These are phyloP conservation scores for Peromyscus maniculatus DNA, from an alignment of 2,113 vertebrate genomes.

Conservation along the genomic window DNA sequence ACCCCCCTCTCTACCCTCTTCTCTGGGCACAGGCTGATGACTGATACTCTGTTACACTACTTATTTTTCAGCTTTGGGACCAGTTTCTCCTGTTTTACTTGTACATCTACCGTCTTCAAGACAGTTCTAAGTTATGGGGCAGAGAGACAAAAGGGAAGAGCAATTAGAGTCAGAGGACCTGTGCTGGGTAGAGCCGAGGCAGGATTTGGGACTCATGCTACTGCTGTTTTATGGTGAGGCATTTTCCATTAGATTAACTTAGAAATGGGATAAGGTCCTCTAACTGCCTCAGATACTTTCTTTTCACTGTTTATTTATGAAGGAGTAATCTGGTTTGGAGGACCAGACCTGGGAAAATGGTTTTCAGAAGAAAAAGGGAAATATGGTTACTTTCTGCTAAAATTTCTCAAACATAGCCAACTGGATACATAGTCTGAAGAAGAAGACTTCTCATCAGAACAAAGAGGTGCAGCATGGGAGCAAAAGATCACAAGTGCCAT, in stretches of 20 bases:
- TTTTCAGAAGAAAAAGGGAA: conserved; percentile 74
- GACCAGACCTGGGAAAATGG: conserved; percentile 76
- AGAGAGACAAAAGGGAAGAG: conserved; percentile 80
- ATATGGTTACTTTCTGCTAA: conserved; percentile 74
- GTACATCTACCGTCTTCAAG: conserved; percentile 76
- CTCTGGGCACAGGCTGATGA: conserved; percentile 93
- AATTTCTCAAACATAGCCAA: conserved; percentile 74
- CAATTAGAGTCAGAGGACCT: conserved; percentile 77
- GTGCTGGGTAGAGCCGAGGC: conserved; percentile 82
- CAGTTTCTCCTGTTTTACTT: conserved; percentile 89
- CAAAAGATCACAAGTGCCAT: conserved; percentile 89
- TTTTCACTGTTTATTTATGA: conserved; percentile 91
- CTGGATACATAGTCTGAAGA: conserved; percentile 76
- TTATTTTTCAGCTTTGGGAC: conserved; percentile 95
- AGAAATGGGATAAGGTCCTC: conserved; percentile 77
- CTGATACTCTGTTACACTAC: conserved; percentile 96
- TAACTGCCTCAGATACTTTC: conserved; percentile 89
- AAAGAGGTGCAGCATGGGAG: conserved; percentile 89
- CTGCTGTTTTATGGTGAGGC: conserved; percentile 84
- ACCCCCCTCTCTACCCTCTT: conserved; percentile 92
- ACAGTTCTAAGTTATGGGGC: conserved; percentile 85
- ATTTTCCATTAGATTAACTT: conserved; percentile 75
- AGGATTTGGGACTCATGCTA: conserved; percentile 85
- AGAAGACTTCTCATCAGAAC: conserved; percentile 81
- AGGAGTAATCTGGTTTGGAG: conserved; percentile 84